Percentiles rank a stretch among this genome's conserved stretches.
These are phyloP conservation scores for Campoplex nolae DNA, from an alignment of 2,888 invertebrate species.

Conservation along the genomic window DNA sequence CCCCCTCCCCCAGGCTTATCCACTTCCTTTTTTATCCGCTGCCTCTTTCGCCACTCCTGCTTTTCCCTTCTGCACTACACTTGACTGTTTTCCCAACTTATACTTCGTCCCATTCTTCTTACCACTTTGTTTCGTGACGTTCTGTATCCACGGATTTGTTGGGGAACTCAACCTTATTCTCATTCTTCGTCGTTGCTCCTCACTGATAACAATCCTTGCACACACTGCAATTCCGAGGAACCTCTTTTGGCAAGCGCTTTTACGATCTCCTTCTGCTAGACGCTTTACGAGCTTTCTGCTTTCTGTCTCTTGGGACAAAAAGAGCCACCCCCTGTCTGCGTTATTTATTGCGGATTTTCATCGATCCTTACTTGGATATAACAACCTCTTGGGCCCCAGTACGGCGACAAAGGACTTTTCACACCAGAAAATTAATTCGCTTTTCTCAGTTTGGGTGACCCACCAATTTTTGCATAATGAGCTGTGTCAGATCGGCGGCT, in stretches of 20 bases:
- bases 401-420: not conserved
- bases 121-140: slow-evolving; percentile 1
- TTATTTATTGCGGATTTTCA: slow-evolving; percentile 38
- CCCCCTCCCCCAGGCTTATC: not conserved
- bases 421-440: not conserved
- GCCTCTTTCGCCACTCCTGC: not conserved
- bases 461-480: slow-evolving; percentile 11
- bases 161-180: slow-evolving; percentile 12
- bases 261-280: not conserved
- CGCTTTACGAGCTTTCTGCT: not conserved
- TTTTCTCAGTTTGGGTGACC: not conserved
- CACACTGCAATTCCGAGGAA: slow-evolving; percentile 25
- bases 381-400: not conserved
- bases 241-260: slow-evolving; percentile 42
- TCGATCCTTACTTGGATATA: slow-evolving; percentile 43
- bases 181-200: slow-evolving; percentile 23
- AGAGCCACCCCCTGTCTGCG: slow-evolving; percentile 38
- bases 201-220: slow-evolving; percentile 57
- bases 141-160: not conserved
- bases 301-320: not conserved
- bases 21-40: slow-evolving; percentile 19
- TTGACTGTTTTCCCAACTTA: slow-evolving; percentile 1
- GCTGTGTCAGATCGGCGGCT: not conserved
- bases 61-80: not conserved
- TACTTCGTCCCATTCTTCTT: not conserved